phyloP scores from a whole-genome alignment of 2,113 vertebrate genomes.

The Cephalopterus ornatus region DNA sequence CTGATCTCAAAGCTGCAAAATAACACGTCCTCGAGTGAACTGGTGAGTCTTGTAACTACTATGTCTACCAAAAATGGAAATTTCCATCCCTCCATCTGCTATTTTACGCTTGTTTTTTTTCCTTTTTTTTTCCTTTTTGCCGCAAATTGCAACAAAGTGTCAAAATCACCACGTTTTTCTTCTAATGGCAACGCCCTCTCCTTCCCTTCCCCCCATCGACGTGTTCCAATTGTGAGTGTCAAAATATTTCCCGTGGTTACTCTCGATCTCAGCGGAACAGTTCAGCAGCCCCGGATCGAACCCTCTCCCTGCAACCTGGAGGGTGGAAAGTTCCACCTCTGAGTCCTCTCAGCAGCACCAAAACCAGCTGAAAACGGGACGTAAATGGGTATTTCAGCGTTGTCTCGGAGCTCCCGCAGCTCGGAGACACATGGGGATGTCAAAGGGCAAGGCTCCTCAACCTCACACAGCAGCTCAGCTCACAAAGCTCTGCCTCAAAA shows the following conservation, averaged over 20 bases:
- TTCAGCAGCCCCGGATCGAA: background rate
- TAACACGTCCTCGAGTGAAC: slow-evolving; percentile 26
- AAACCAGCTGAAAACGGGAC: too few species aligned
- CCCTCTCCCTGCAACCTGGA: background rate
- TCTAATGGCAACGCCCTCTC: background rate
- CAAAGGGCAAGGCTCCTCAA: background rate
- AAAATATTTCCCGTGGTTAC: background rate
- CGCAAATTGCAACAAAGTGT: background rate
- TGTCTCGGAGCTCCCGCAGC: accelerated
- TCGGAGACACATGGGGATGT: accelerated
- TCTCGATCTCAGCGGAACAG: background rate
- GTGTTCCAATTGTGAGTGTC: background rate
- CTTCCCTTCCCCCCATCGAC: background rate
- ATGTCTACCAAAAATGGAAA: slow-evolving; percentile 8
- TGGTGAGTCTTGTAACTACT: background rate
- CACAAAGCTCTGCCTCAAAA: background rate
- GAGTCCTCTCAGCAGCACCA: background rate
- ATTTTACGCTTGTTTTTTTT: background rate
- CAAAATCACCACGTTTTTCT: background rate
- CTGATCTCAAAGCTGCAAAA: background rate
- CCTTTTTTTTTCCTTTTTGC: background rate
- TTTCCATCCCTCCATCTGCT: slow-evolving; percentile 53
- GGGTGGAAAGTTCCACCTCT: background rate
- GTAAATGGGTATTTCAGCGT: background rate
- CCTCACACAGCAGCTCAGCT: background rate